Base-by-base conservation (phyloP, 2,797 vertebrate genomes). In the Gymnodraco acuticeps region DNA sequence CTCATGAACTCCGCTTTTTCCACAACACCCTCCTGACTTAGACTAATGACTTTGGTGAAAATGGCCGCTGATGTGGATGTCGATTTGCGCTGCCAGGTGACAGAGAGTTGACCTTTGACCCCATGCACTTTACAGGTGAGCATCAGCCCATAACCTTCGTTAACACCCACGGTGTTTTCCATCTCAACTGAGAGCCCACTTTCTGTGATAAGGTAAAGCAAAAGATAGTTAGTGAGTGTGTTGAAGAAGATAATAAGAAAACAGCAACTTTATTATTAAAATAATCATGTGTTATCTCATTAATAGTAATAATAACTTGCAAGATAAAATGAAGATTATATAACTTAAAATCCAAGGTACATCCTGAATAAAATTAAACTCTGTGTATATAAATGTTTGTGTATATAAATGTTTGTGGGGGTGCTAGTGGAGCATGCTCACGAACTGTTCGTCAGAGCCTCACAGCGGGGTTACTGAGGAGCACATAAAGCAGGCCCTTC, bases 31-130 rank as follows among this genome's bases (percentile, higher is more conserved):
- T 92, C 88, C 59, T 0, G 73, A 50, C 59, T 92, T 54, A 98
- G 88, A 80, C 84, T 54, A 48, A 96, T 88, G 75, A 98, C 66
- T 0, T 65, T 65, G 62, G 70, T 66, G 2, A 79, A 76, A 7
- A 2, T 5, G 0, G 64, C 54, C 0, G 27, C 46, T 0, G 66
- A 19, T 0, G 20, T 14, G 42, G 76, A 5, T 5, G 58, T 54
- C 0, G 82, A 66, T 78, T 85, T 81, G 62, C 87, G 93, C 88
- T 96, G 94, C 96, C 97, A 98, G 13, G 20, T 83, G 75, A 97
- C 72, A 0, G 95, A 96, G n/a, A 97, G 82, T 8, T 78, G 89
- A 63, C 90, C 82, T 1, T 84, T 80, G 2, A 75, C 45, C 54
- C 93, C 93, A 0, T 19, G 76, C 23, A 94, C 94, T 60, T 82